Evolutionary conservation across 2,113 vertebrate species (phyloP).

Genomic region (Sterrhoptilus dennistouni): DNA sequence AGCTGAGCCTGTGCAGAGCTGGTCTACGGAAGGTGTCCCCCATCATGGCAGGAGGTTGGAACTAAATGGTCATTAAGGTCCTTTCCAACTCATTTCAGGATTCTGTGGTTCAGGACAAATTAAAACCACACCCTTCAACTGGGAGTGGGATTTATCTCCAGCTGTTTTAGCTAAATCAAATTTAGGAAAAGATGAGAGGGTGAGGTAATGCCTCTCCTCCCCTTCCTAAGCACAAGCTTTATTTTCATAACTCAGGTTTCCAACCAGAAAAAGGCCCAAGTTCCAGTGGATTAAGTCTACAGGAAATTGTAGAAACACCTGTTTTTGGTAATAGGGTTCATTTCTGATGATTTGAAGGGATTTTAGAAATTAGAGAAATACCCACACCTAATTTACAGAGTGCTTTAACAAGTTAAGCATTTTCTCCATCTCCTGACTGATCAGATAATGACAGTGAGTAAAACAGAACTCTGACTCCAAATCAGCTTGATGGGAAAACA

Average conservation of each 20-base stretch:
- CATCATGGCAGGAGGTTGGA: fast-evolving
- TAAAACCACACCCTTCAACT: neutral
- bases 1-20: neutral
- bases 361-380: neutral
- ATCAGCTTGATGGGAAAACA: neutral
- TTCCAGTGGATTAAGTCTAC: no score
- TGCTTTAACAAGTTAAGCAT: neutral
- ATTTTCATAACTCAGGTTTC: neutral
- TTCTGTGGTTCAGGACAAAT: neutral
- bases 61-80: neutral
- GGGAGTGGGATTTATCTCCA: neutral
- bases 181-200: neutral
- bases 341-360: neutral
- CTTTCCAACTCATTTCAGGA: neutral
- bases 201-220: neutral
- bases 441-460: neutral
- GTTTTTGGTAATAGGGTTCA: fast-evolving
- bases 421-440: neutral
- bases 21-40: neutral
- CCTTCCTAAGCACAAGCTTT: neutral
- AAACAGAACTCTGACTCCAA: neutral
- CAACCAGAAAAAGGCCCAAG: neutral
- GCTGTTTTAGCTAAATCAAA: neutral
- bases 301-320: neutral
- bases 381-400: neutral